A percentile compares a stretch with the other conserved stretches of the same genome.
phyloP scores from a whole-genome alignment of 2,888 invertebrate genomes.

The Ashinkailepas kermadecensis region DNA sequence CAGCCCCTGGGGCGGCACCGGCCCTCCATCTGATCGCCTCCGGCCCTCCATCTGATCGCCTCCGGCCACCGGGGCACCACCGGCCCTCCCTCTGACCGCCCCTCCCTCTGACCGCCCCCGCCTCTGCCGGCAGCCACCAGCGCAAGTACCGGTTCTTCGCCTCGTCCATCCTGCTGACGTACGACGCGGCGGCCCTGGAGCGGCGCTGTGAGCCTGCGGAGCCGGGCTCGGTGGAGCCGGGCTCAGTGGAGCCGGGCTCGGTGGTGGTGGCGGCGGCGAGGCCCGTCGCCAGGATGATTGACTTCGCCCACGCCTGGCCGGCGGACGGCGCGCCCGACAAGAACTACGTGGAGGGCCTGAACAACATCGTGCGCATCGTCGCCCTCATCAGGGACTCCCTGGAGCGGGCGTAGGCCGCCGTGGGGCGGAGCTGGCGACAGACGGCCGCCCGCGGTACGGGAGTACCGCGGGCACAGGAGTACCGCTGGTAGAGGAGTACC shows the following conservation, averaged over 20 bases:
- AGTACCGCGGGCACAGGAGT: no score
- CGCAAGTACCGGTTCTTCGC: slow-evolving; percentile 18
- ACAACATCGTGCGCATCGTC: neutral
- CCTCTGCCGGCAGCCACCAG: neutral
- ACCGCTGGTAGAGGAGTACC: no score
- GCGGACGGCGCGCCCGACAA: neutral
- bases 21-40: no score
- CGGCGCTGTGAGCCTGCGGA: neutral
- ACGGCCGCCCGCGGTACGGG: no score
- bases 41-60: no score
- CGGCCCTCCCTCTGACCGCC: no score
- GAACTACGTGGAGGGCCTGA: neutral
- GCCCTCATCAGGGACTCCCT: neutral
- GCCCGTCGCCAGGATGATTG: slow-evolving; percentile 4
- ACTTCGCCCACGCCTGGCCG: slow-evolving; percentile 20
- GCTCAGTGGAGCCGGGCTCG: neutral
- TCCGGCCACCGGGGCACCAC: no score
- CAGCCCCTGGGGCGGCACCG: no score
- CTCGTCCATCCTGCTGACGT: slow-evolving; percentile 15
- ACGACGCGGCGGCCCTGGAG: slow-evolving; percentile 5
- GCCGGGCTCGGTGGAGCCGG: neutral
- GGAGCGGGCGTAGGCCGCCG: neutral
- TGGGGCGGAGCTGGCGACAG: no score
- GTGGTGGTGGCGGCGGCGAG: neutral
- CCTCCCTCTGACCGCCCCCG: no score